Evolutionary conservation across 2,113 vertebrate species (phyloP).

Genomic region (Ictalurus punctatus): DNA sequence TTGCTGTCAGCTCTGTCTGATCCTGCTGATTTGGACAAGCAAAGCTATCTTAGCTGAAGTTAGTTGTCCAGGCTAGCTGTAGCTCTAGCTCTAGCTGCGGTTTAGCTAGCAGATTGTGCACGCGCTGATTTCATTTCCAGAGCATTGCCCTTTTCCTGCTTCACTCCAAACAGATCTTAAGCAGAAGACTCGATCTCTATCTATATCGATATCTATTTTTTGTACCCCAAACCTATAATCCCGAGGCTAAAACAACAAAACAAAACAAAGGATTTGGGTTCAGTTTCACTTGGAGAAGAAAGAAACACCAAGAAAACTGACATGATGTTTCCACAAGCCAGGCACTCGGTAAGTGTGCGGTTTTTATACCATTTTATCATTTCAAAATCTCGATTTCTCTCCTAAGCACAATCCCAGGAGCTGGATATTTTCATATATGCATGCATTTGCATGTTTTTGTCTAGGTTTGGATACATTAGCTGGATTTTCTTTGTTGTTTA

Average conservation of each 20-base stretch:
- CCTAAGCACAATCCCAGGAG: background rate
- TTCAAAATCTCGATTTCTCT: background rate
- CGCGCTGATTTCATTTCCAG: background rate
- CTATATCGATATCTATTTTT: background rate
- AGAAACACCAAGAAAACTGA: conserved; percentile 65
- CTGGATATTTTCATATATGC: background rate
- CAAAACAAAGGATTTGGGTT: conserved; percentile 29
- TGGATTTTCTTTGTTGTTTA: background rate
- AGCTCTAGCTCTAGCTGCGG: background rate
- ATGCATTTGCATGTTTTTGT: background rate
- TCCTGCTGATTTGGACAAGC: background rate
- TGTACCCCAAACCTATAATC: background rate
- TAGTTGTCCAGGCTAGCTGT: background rate
- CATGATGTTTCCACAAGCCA: conserved; percentile 85
- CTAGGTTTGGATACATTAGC: background rate
- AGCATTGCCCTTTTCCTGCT: background rate
- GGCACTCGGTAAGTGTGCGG: conserved; percentile 75
- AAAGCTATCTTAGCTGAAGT: conserved; percentile 7
- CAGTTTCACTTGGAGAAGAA: conserved; percentile 45
- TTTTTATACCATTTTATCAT: background rate
- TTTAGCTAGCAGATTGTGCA: background rate
- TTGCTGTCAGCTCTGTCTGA: background rate
- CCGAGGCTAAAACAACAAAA: background rate
- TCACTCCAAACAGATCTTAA: background rate
- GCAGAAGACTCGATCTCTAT: too few relatives aligned